These are phyloP conservation scores for Coturnix japonica DNA, from an alignment of 2,113 vertebrate species.

Conservation along the genomic window DNA sequence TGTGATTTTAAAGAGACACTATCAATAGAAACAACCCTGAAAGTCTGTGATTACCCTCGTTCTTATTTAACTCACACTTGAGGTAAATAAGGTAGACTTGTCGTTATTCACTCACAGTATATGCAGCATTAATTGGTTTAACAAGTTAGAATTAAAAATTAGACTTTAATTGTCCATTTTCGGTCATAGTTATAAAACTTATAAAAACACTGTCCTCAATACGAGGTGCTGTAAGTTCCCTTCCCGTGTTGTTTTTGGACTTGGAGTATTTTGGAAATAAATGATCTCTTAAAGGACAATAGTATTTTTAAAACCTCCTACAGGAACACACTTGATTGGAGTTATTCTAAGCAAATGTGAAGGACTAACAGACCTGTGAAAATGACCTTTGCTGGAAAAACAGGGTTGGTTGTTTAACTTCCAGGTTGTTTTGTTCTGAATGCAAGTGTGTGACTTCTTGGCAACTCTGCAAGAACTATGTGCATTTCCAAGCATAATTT, in stretches of 20 bases:
- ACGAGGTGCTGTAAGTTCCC: neutral
- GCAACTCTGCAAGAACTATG: neutral
- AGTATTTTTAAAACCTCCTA: slow-evolving; percentile 53
- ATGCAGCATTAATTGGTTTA: neutral
- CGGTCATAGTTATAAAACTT: neutral
- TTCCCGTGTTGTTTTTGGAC: slow-evolving; percentile 42
- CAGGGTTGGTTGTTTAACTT: neutral
- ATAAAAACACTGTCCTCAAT: slow-evolving; percentile 5
- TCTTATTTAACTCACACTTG: neutral
- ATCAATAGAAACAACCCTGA: neutral
- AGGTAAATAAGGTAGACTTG: neutral
- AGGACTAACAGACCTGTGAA: neutral
- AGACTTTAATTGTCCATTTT: slow-evolving; percentile 36
- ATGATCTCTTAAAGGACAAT: neutral
- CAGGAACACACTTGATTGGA: slow-evolving; percentile 4
- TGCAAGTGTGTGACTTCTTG: fast-evolving
- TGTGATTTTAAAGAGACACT: slow-evolving; percentile 13
- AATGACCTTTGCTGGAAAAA: neutral
- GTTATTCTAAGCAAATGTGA: neutral
- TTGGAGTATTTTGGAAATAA: neutral
- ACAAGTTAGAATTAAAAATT: neutral
- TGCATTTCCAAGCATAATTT: neutral
- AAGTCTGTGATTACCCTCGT: neutral
- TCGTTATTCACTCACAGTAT: neutral
- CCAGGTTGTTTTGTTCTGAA: neutral